Base-by-base conservation (phyloP, 1,140 invertebrate genomes). In the Aphelinus atriplicis region DNA sequence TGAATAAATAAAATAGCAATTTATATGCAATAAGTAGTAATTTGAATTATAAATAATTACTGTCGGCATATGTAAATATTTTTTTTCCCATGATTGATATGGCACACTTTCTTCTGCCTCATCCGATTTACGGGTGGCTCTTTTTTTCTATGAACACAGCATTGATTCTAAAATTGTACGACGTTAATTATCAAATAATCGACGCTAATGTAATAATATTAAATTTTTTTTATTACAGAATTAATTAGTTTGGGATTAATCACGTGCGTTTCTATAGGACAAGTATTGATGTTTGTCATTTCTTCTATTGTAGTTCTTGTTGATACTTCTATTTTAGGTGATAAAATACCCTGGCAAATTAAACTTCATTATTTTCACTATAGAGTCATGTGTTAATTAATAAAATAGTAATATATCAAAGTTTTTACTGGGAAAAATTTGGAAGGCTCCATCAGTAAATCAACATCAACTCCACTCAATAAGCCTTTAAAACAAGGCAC, bases 361-460 rank as follows among this genome's bases (percentile, higher is more conserved):
- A 73, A 26, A 26, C 26, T 26, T 26, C 26, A 26, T 26, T 26
- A 26, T 26, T 26, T 26, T 26, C 26, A 61, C n/a, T 61, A 42
- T 61, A 7, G 50, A 55, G 42, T 4, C 45, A 61, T 6, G 26
- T 55, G 67, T 26, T 26, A 26, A 26, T 26, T 26, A 26, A 26
- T 26, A 26, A 26, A 26, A 26, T 26, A 26, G 26, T 26, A 26
- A 57, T 56, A 4, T 67, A 70, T 62, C 53, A 72, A 26, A 61
- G 46, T 57, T 4, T 4, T 84, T 89, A 92, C 92, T 50, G 92
- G 92, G 86, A 92, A 93, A 70, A 88, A 85, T 75, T 89, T 90
- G 56, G 89, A 89, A 4, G 91, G 88, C 66, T 92, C 88, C 92
- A 93, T 93, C 4, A 93, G 86, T 53, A 93, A 83, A 81, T 93